A percentile compares a stretch with the other conserved stretches of the same genome.
phyloP scores from a whole-genome alignment of 2,888 invertebrate genomes.

The Alcis repandata region DNA sequence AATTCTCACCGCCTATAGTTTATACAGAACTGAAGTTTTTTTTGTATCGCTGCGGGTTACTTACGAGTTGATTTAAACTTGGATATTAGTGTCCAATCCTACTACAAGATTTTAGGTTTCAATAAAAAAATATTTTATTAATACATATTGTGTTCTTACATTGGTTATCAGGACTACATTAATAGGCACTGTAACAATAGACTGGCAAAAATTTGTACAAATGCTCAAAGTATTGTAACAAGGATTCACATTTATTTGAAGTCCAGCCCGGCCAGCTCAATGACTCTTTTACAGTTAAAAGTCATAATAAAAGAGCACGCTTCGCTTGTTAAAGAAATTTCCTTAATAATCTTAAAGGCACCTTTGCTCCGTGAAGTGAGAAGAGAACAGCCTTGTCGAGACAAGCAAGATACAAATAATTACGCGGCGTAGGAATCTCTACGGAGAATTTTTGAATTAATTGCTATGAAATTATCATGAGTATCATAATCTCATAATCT shows the following conservation, averaged over 20 bases:
- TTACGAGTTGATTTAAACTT: background rate
- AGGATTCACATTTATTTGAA: constrained; percentile 6
- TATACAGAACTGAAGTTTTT: constrained; percentile 14
- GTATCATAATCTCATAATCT: constrained; percentile 84
- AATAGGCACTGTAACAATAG: too few relatives aligned
- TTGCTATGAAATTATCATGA: constrained; percentile 81
- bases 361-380: constrained; percentile 47
- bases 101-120: background rate
- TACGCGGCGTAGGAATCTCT: constrained; percentile 65
- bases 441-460: constrained; percentile 78
- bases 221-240: background rate
- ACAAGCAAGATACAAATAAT: constrained; percentile 70
- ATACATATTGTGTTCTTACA: too few relatives aligned
- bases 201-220: background rate
- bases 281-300: constrained; percentile 21
- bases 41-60: background rate
- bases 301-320: constrained; percentile 26
- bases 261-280: constrained; percentile 5
- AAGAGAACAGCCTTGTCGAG: constrained; percentile 52
- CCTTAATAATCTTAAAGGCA: constrained; percentile 33
- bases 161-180: too few relatives aligned
- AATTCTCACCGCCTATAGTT: constrained; percentile 61
- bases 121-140: background rate
- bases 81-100: background rate
- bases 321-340: constrained; percentile 28